Conservation (phyloP, 2,113 vertebrate species). For the Ascaphus truei region DNA sequence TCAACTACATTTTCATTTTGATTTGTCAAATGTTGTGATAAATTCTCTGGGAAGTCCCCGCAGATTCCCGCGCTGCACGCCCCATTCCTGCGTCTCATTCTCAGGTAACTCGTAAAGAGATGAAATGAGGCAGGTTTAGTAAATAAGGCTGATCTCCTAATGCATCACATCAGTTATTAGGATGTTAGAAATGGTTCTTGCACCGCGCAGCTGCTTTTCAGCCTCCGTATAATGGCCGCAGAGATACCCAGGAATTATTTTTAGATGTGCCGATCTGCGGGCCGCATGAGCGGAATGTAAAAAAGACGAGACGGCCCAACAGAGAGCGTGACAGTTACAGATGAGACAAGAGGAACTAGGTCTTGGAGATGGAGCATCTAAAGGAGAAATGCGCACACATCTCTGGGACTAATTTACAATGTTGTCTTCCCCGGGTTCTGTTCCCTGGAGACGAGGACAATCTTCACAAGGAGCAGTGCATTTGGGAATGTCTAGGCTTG, state of each 20-base stretch:
- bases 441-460: background rate
- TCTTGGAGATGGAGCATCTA: background rate
- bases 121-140: too few relatives aligned
- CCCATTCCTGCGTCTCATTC: too few relatives aligned
- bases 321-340: background rate
- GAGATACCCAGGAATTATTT: background rate
- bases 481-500: background rate
- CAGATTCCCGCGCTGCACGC: too few relatives aligned
- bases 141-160: too few relatives aligned
- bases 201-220: background rate
- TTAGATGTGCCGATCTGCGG: background rate
- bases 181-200: too few relatives aligned
- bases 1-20: too few relatives aligned
- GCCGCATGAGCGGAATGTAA: background rate
- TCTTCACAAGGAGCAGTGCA: background rate
- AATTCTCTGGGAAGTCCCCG: too few relatives aligned
- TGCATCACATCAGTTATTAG: too few relatives aligned
- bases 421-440: background rate
- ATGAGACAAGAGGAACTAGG: background rate
- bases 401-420: constrained; percentile 30
- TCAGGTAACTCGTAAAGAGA: too few relatives aligned
- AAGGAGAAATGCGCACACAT: background rate
- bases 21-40: too few relatives aligned
- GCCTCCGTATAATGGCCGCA: background rate
- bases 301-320: background rate